These are phyloP conservation scores for Microtus oregoni DNA, from an alignment of 2,113 vertebrate genomes.

Conservation along the genomic window DNA sequence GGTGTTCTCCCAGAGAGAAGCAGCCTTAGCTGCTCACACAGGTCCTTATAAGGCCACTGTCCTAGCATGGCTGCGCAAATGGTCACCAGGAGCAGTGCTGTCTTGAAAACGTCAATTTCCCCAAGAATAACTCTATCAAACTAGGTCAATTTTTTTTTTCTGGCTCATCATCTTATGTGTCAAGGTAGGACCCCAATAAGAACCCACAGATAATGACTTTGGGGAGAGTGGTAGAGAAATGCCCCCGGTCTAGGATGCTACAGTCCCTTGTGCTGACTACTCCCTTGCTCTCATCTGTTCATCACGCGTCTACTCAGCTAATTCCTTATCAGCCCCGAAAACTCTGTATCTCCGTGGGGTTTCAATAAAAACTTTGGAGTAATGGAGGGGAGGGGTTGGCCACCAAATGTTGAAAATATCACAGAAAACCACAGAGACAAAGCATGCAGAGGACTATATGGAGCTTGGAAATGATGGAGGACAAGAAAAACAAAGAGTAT, in stretches of 20 bases:
- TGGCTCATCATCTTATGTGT: background rate
- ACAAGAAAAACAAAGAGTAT: background rate
- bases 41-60: background rate
- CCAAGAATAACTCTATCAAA: conserved; percentile 25
- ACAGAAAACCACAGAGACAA: background rate
- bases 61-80: background rate
- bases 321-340: background rate
- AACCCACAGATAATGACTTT: background rate
- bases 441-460: background rate
- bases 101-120: background rate
- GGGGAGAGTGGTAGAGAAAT: background rate
- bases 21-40: background rate
- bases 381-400: background rate
- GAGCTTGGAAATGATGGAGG: background rate
- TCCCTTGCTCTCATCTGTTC: background rate
- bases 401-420: background rate
- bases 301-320: background rate
- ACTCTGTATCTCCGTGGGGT: background rate
- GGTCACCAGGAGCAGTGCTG: background rate
- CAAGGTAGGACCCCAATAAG: background rate
- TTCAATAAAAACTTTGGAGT: conserved; percentile 25
- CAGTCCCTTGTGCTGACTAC: background rate
- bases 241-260: fast-evolving
- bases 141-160: background rate
- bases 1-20: conserved; percentile 27